Evolutionary conservation across 2,797 vertebrate genomes (phyloP), one percentile per base, ranked within the genome.

Genomic region (Coregonus sp.): DNA sequence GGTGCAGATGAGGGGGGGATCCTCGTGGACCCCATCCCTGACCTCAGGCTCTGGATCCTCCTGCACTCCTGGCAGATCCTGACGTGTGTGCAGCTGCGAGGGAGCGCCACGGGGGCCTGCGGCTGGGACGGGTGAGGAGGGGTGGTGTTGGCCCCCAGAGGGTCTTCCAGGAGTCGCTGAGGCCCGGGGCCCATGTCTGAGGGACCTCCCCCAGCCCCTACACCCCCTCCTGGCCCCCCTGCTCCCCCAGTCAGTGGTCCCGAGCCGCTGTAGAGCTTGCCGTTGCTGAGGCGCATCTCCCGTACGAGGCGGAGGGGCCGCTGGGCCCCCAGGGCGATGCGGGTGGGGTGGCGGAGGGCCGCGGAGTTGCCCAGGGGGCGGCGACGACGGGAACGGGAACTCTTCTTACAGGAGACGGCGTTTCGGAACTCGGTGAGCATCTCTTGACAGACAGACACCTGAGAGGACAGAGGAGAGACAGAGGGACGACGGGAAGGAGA

Each of bases 401-500:
- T 97, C 92, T 97, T 97, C 90, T 96, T 97, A 91, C 97, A 98
- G 61, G 96, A 97, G 83, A 97, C 95, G 4, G 96, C 96, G 72
- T 97, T 96, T 85, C 95, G 91, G 76, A 97, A 95, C 87, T 97
- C 96, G 47, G 94, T 96, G 89, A 97, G 90, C 97, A 98, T 97
- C 93, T 97, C 96, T 91, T 96, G 96, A 93, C 96, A 97, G 76
- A 98, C 95, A 52, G 96, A 97, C 86, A 97, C 95, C 96, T 98
- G 81, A 4, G 84, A 75, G 73, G 33, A 25, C 35, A 52, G 74
- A 66, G 75, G 82, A 72, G 70, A 81, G 81, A 78, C 73, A 75
- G 73, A 86, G 61, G 77, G 78, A 80, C 72, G 77, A 74, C 78
- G 69, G 81, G 73, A 75, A 80, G 70, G 31, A 50, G 66, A 33